A percentile compares a stretch with the other conserved stretches of the same genome.
Evolutionary conservation across 2,113 vertebrate genomes (phyloP).

Genomic region (Nasalis larvatus): DNA sequence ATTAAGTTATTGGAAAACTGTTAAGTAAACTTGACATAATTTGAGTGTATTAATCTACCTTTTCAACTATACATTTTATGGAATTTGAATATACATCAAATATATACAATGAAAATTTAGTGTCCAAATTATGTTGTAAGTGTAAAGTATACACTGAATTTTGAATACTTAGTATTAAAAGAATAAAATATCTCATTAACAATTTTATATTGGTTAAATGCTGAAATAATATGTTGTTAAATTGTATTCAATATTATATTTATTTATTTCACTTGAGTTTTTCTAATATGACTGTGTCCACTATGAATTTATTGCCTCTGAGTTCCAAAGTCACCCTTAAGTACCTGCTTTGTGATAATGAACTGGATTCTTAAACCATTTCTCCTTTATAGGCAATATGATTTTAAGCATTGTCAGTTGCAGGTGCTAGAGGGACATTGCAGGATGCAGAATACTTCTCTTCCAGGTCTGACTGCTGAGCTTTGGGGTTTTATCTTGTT

Average conservation of each 20-base stretch:
- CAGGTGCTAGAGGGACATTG: not conserved
- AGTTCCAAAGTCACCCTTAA: not conserved
- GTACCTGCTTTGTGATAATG: not conserved
- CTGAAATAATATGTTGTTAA: not conserved
- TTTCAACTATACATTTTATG: not conserved
- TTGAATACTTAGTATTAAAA: constrained; percentile 8
- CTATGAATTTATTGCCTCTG: not conserved
- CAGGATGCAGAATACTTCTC: not conserved
- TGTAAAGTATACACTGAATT: not conserved
- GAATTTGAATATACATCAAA: not conserved
- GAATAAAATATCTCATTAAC: not conserved
- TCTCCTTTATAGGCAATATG: not conserved
- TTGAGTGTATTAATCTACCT: not conserved
- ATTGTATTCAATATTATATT: not conserved
- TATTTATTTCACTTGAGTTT: not conserved
- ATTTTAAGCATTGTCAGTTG: not conserved
- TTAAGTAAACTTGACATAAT: not conserved
- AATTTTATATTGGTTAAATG: not conserved
- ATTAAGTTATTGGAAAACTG: not conserved
- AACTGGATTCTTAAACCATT: not conserved
- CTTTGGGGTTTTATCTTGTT: not conserved
- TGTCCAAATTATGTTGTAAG: not conserved
- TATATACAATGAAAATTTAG: not conserved
- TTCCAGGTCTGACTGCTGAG: not conserved
- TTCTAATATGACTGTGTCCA: not conserved